Conservation (phyloP, 2,113 vertebrate species). For the Riparia riparia region DNA sequence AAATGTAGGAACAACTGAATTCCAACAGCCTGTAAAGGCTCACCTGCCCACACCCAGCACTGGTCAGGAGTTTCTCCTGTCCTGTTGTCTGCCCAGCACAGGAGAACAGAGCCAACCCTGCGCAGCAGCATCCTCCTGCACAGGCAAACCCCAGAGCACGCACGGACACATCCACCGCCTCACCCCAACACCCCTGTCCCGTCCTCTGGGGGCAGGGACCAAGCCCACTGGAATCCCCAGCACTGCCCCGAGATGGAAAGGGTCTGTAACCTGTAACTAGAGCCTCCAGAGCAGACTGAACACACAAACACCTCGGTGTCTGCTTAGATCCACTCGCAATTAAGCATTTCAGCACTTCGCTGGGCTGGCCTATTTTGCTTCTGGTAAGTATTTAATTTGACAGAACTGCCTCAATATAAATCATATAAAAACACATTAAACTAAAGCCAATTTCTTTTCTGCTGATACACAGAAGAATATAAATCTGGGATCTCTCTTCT, state of each 20-base stretch:
- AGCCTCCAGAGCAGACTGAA: not conserved
- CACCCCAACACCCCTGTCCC: rapidly evolving
- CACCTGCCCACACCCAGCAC: not conserved
- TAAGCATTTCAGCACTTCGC: not conserved
- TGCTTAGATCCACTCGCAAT: not conserved
- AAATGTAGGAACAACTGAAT: not conserved
- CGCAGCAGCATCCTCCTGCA: rapidly evolving
- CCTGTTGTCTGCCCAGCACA: rapidly evolving
- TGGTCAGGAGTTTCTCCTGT: not conserved
- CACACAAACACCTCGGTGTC: not conserved
- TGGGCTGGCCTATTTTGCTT: not conserved
- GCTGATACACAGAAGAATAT: not conserved
- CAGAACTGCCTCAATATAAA: not conserved
- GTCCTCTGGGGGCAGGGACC: not conserved
- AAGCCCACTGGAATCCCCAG: rapidly evolving
- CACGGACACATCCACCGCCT: rapidly evolving
- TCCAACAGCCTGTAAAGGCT: not conserved
- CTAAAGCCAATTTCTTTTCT: not conserved
- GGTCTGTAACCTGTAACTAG: rapidly evolving
- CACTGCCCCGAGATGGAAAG: rapidly evolving
- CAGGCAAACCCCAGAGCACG: rapidly evolving
- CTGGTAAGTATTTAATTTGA: not conserved
- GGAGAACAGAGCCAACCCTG: not conserved
- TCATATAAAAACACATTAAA: not conserved
- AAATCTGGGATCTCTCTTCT: not conserved